Percentiles rank a stretch among this genome's conserved stretches.
Evolutionary conservation across 2,888 invertebrate species (phyloP).

Genomic region (Molanna angustata): DNA sequence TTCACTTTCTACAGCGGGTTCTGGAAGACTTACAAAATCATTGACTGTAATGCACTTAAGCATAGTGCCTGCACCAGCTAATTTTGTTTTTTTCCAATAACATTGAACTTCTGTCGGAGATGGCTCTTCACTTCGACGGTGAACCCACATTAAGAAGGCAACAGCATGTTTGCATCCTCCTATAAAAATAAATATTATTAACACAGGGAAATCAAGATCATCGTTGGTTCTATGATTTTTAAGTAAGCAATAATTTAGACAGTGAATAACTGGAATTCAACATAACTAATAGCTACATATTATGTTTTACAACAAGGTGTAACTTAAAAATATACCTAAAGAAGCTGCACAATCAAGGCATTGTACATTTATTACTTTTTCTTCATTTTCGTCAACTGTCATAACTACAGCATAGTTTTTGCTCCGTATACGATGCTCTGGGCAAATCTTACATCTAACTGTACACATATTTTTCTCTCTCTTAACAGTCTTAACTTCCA

Average conservation of each 20-base stretch:
- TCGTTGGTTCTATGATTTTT: too few relatives aligned
- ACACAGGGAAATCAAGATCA: too few relatives aligned
- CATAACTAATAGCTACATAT: too few relatives aligned
- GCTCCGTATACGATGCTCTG: slow-evolving; percentile 31
- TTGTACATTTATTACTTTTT: background rate
- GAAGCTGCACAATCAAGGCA: slow-evolving; percentile 14
- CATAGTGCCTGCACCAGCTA: background rate
- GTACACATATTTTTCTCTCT: slow-evolving; percentile 30
- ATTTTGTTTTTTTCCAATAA: slow-evolving; percentile 3
- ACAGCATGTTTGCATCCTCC: slow-evolving; percentile 12
- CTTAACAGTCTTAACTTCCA: slow-evolving; percentile 33
- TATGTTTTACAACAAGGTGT: too few relatives aligned
- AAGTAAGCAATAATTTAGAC: too few relatives aligned
- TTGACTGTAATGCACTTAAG: background rate
- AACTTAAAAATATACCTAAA: background rate
- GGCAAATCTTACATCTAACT: slow-evolving; percentile 33
- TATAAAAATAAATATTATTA: too few relatives aligned
- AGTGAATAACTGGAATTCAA: too few relatives aligned
- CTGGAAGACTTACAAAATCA: too few relatives aligned
- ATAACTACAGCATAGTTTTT: slow-evolving; percentile 25
- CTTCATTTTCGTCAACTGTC: slow-evolving; percentile 24
- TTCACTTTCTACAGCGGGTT: too few relatives aligned
- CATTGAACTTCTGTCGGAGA: background rate
- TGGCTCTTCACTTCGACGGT: slow-evolving; percentile 8
- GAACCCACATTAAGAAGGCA: slow-evolving; percentile 10